Evolutionary conservation across 2,797 vertebrate genomes (phyloP).

Genomic region (Enoplosus armatus): DNA sequence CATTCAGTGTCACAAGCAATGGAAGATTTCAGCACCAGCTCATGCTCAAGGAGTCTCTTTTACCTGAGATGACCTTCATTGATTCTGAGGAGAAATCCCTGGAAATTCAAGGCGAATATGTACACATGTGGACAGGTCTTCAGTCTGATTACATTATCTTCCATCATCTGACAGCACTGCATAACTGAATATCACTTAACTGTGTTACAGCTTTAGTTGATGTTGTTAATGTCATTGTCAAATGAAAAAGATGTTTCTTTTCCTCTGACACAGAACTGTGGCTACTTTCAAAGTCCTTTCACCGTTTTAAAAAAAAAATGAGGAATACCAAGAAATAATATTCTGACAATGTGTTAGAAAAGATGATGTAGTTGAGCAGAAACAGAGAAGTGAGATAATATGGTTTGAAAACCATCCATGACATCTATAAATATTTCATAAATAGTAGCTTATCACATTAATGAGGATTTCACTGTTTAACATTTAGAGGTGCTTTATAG

Average conservation of each 20-base stretch:
- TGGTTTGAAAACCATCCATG: neutral
- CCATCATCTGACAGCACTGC: neutral
- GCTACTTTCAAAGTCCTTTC: neutral
- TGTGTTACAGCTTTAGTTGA: conserved; percentile 13
- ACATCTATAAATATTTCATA: neutral
- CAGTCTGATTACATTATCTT: neutral
- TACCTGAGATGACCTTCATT: neutral
- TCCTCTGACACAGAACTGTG: neutral
- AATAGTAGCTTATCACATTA: neutral
- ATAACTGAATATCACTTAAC: neutral
- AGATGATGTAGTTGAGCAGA: neutral
- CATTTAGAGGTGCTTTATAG: neutral
- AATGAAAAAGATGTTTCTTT: neutral
- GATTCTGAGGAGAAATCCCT: conserved; percentile 16
- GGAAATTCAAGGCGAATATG: conserved; percentile 21
- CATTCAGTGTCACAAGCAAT: neutral
- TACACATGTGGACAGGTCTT: neutral
- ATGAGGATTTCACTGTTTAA: neutral
- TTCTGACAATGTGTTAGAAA: neutral
- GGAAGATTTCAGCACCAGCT: neutral
- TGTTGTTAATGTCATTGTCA: neutral
- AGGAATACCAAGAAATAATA: neutral
- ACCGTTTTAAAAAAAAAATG: neutral
- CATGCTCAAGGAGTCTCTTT: conserved; percentile 6
- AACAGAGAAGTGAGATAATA: neutral